Evolutionary conservation across 1,140 invertebrate species (phyloP), one percentile per base, ranked within the genome.

Genomic region (Drosophila pruinosa): DNA sequence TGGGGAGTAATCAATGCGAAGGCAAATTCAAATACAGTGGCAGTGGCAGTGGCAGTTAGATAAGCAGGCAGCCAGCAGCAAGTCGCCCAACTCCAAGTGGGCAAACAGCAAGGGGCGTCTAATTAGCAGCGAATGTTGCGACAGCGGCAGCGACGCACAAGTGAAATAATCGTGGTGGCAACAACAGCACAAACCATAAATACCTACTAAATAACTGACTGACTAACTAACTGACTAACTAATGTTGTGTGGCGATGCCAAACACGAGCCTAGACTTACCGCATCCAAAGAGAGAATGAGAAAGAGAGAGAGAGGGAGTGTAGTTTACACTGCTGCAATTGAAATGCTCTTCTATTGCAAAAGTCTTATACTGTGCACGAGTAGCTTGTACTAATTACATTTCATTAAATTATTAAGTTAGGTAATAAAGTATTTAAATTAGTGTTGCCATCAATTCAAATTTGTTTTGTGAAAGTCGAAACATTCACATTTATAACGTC

Each of bases 71-170:
- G 28, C 8, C 28, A 83, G 68, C 68, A 38, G 63, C 52, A 7
- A 31, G 28, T 10, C 28, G 28, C n/a, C 28, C 43, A 45, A 31
- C 26, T 31, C 47, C 74, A 76, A 57, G 39, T 48, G 67, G 54
- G 48, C 57, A 82, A n/a, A 43, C 41, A 21, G 38, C 45, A 24
- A 52, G 48, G 63, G 56, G 63, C 65, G 59, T 65, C 72, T 86
- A 88, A 88, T 86, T 86, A 86, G 81, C 74, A 62, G 58, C 78
- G 74, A 63, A 75, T 67, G 63, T 80, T 86, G 76, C 81, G 77
- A 80, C 81, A 53, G 36, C 45, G 58, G 39, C 64, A 50, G 28
- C 19, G 47, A 62, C 65, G 57, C 65, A 69, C 39, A 69, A 41
- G 68, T 65, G 61, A 71, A 71, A 71, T 71, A 71, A 65, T 71